Evolutionary conservation across 2,797 vertebrate genomes (phyloP).

Genomic region (Characodon lateralis): DNA sequence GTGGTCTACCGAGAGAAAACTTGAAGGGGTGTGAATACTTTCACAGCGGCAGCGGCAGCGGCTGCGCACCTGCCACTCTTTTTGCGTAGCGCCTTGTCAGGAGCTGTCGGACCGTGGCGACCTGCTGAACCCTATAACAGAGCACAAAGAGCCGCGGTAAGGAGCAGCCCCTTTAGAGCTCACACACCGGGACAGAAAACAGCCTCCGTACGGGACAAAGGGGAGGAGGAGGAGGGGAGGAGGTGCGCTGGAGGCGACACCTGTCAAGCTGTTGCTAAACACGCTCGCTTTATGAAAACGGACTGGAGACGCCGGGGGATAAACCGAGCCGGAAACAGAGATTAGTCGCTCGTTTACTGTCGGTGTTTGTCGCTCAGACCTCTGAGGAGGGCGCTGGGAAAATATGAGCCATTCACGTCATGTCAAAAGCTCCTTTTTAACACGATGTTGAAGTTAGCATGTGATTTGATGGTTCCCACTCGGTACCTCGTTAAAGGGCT

Average conservation of each 20-base stretch:
- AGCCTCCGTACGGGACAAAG: slow-evolving; percentile 25
- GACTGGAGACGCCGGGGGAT: slow-evolving; percentile 36
- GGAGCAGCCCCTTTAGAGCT: slow-evolving; percentile 5
- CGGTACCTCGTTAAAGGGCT: neutral
- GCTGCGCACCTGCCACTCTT: slow-evolving; percentile 59
- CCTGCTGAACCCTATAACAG: slow-evolving; percentile 69
- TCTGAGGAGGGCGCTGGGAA: slow-evolving; percentile 6
- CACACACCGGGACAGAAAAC: slow-evolving; percentile 10
- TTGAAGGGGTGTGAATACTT: slow-evolving; percentile 1
- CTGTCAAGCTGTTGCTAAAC: slow-evolving; percentile 66
- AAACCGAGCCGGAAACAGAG: slow-evolving; percentile 54
- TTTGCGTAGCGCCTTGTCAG: slow-evolving; percentile 57
- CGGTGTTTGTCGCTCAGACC: slow-evolving; percentile 1
- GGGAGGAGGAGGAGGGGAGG: slow-evolving; percentile 9
- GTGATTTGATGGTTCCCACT: neutral
- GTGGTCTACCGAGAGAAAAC: neutral
- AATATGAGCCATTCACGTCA: slow-evolving; percentile 8
- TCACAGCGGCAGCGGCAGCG: slow-evolving; percentile 17
- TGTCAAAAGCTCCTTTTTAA: slow-evolving; percentile 18
- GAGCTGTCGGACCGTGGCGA: slow-evolving; percentile 67
- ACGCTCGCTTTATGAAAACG: slow-evolving; percentile 49
- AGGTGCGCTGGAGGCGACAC: slow-evolving; percentile 63
- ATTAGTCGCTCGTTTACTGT: slow-evolving; percentile 58
- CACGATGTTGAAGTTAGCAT: neutral
- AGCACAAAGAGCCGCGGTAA: slow-evolving; percentile 56